Evolutionary conservation across 2,797 vertebrate species (phyloP), one percentile per base, ranked within the genome.

Genomic region (Holocentrus rufus): DNA sequence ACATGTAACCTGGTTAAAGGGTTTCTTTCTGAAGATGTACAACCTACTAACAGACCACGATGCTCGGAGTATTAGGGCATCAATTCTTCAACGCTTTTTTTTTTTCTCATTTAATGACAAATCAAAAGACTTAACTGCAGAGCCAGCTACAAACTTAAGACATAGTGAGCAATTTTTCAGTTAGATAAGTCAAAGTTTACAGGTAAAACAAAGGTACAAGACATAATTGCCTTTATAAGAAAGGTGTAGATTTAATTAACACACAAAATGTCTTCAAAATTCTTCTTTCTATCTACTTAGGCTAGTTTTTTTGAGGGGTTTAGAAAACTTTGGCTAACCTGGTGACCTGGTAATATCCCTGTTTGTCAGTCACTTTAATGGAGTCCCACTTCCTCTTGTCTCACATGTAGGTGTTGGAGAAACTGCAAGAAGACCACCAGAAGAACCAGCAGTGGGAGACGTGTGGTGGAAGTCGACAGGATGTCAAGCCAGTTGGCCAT

Each of bases 401-500:
- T 63, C 70, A 61, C 85, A 59, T 80, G 17, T 42, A 93, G 91
- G 82, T 83, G 65, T 66, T 71, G 59, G 69, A 60, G 60, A 72
- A 70, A 31, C 76, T 49, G 22, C 46, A 11, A 27, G 14, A 25
- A 20, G 18, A 20, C 27, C 13, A 31, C 62, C 73, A 34, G 70
- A 83, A 63, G 84, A 87, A 22, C 22, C 39, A 68, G 71, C 31
- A 1, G 44, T 55, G 61, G 27, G 56, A 20, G 69, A 64, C 61
- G 52, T 0, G 55, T 22, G 54, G 54, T 72, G 86, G 82, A 88
- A 52, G 60, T 68, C 23, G 44, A 69, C 76, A 85, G 69, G 57
- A 93, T 94, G 92, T 88, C 55, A 59, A 79, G 58, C 58, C 83
- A 75, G 72, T 65, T 77, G 64, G 59, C 74, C 2, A 0, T 80